A percentile compares a stretch with the other conserved stretches of the same genome.
These are phyloP conservation scores for Nemotelus pantherinus DNA, from an alignment of 2,888 invertebrate species.

Conservation along the genomic window DNA sequence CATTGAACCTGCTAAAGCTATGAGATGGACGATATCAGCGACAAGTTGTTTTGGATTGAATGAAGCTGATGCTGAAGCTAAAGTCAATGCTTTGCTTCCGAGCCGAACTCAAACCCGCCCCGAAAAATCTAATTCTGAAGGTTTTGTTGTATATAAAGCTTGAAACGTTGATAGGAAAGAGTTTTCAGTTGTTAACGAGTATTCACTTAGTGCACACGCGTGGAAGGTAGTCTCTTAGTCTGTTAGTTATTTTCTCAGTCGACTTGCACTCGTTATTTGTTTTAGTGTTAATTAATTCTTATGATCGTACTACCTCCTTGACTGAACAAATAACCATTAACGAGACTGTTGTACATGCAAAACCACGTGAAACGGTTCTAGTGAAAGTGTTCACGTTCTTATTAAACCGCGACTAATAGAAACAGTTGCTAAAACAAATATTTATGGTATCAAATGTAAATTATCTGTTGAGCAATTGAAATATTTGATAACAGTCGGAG, in stretches of 20 bases:
- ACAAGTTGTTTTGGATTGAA: not conserved
- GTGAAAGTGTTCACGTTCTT: conserved; percentile 1
- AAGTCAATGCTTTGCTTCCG: not conserved
- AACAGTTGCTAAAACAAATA: not conserved
- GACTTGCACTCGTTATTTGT: not conserved
- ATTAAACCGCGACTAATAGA: not conserved
- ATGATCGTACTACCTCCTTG: not conserved
- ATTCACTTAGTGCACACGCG: conserved; percentile 45
- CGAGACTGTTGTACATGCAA: not conserved
- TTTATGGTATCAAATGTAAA: conserved; percentile 3
- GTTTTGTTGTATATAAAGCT: conserved; percentile 39
- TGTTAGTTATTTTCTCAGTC: not conserved
- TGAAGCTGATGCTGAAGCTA: conserved; percentile 18
- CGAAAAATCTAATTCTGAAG: conserved; percentile 39
- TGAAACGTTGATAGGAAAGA: conserved; percentile 22
- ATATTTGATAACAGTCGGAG: not conserved
- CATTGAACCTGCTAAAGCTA: conserved; percentile 16
- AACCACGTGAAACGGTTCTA: not conserved
- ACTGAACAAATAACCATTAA: not conserved
- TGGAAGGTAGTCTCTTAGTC: conserved; percentile 1
- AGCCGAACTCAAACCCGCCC: conserved; percentile 21
- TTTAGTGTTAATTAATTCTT: not conserved
- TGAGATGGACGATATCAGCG: not conserved
- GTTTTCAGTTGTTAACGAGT: conserved; percentile 48
- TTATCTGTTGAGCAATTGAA: conserved; percentile 28